phyloP scores from a whole-genome alignment of 2,797 vertebrate species.

The Diplodus sargus region DNA sequence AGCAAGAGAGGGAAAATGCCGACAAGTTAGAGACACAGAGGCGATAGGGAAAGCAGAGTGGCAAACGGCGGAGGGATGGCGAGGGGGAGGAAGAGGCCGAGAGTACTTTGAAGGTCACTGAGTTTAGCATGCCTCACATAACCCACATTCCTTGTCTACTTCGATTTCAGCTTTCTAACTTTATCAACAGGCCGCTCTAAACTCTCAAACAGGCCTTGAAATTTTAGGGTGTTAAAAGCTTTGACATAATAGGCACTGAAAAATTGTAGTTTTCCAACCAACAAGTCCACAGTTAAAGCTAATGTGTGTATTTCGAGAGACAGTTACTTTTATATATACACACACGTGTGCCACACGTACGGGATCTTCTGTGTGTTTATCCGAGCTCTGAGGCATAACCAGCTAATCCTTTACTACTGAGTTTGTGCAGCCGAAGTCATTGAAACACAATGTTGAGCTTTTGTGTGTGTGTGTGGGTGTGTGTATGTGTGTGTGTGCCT shows the following conservation, averaged over 20 bases:
- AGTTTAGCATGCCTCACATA: conserved; percentile 72
- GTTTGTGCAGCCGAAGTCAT: conserved; percentile 28
- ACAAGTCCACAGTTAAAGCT: conserved; percentile 12
- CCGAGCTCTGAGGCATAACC: neutral
- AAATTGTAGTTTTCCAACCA: conserved; percentile 10
- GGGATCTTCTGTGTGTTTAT: conserved; percentile 12
- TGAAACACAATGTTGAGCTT: neutral
- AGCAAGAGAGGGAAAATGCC: conserved; percentile 15
- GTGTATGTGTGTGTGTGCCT: too few species aligned
- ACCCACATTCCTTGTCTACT: conserved; percentile 66
- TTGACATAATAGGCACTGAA: conserved; percentile 21
- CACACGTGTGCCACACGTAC: conserved; percentile 8
- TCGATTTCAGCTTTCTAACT: conserved; percentile 68
- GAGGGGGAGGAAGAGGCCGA: conserved; percentile 38
- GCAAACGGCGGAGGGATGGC: conserved; percentile 40
- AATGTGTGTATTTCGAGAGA: conserved; percentile 2
- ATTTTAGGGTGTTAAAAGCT: conserved; percentile 8
- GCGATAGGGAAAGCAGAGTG: conserved; percentile 30
- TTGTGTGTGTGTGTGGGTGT: neutral
- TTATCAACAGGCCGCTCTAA: conserved; percentile 58
- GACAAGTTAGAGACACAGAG: conserved; percentile 5
- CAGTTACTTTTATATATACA: conserved; percentile 2
- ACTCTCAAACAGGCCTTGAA: conserved; percentile 55
- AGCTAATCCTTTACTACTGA: conserved; percentile 28
- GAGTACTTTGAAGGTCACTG: conserved; percentile 66